phyloP scores from a whole-genome alignment of 1,140 invertebrate genomes.

The Brachionus paranguensis region DNA sequence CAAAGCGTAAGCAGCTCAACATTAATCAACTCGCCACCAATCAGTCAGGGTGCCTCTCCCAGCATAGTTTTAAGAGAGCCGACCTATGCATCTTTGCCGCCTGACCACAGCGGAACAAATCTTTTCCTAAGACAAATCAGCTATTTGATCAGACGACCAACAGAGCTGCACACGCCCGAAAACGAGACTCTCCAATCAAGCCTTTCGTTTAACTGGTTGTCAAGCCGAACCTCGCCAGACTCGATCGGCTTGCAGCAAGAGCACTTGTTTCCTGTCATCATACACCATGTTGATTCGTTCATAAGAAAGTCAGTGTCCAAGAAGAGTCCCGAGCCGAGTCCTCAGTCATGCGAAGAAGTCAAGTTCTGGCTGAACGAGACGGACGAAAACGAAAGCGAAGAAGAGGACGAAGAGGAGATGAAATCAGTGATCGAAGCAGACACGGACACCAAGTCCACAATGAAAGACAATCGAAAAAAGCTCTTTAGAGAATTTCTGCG shows the following conservation, averaged over 20 bases:
- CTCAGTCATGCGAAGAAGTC: neutral
- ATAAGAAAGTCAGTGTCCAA: neutral
- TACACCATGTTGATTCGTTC: neutral
- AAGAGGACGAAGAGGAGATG: neutral
- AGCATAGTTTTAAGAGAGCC: neutral
- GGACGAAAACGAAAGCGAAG: neutral
- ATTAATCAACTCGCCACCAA: neutral
- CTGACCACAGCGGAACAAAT: neutral
- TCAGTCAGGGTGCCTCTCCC: no score
- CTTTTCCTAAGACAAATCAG: neutral
- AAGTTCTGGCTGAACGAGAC: neutral
- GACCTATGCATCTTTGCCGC: neutral
- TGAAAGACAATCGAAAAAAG: neutral
- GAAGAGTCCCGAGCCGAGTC: neutral
- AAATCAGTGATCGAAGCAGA: neutral
- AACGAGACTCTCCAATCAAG: neutral
- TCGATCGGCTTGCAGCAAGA: neutral
- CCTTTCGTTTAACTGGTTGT: neutral
- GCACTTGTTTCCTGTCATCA: neutral
- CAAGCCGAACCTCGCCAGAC: neutral
- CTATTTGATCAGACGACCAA: neutral
- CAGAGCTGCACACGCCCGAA: neutral
- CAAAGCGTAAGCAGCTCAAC: neutral
- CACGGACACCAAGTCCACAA: neutral
- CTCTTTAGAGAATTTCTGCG: conserved; percentile 16